Percentiles rank a stretch among this genome's conserved stretches.
Evolutionary conservation across 1,140 invertebrate species (phyloP).

Genomic region (Heterodera carotae): DNA sequence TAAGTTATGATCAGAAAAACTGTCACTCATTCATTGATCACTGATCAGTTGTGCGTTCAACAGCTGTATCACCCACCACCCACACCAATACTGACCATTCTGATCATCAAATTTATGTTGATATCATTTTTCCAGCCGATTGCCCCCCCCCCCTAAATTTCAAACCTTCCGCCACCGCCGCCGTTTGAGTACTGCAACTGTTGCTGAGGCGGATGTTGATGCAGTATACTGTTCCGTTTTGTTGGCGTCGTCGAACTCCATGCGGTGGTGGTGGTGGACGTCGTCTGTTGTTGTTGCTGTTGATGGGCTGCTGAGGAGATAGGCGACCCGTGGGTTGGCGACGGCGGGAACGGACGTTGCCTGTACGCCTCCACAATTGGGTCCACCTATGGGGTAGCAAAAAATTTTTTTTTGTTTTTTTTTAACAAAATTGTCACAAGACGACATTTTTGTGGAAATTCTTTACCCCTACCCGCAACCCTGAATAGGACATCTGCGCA

Average conservation of each 20-base stretch:
- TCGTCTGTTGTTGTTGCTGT: slow-evolving; percentile 8
- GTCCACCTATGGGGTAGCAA: slow-evolving; percentile 35
- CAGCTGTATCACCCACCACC: too few relatives aligned
- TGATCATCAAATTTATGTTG: too few relatives aligned
- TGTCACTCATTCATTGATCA: too few relatives aligned
- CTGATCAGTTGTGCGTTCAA: too few relatives aligned
- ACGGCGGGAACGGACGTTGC: slow-evolving; percentile 52
- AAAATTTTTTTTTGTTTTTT: not conserved
- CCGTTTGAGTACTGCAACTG: slow-evolving; percentile 6
- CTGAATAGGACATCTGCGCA: too few relatives aligned
- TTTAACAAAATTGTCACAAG: too few relatives aligned
- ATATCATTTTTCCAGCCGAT: too few relatives aligned
- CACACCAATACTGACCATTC: too few relatives aligned
- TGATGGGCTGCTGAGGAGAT: slow-evolving; percentile 46
- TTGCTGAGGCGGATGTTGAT: not conserved
- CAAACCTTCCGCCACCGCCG: slow-evolving; percentile 22
- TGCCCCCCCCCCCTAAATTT: too few relatives aligned
- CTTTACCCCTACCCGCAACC: too few relatives aligned
- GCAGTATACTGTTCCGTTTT: slow-evolving; percentile 17
- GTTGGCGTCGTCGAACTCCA: slow-evolving; percentile 34
- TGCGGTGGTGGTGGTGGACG: slow-evolving; percentile 28
- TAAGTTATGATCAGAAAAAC: too few relatives aligned
- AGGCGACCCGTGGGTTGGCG: slow-evolving; percentile 48
- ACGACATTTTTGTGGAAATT: too few relatives aligned
- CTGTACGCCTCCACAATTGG: slow-evolving; percentile 55